Base-by-base conservation (phyloP, 2,888 invertebrate species). In the Deilephila elpenor region DNA sequence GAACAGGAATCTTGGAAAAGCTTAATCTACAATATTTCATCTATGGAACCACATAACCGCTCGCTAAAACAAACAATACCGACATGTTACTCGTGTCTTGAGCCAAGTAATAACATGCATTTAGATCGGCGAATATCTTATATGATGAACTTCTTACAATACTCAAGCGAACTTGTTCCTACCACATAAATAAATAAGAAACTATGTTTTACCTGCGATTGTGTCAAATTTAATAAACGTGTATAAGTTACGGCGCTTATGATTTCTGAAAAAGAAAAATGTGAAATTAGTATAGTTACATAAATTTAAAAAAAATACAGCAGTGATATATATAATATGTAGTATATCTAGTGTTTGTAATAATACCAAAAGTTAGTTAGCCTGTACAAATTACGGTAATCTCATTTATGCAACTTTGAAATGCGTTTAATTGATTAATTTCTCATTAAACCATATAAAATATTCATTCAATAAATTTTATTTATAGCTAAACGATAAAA, bases 1-100 rank as follows among this genome's bases (percentile, higher is more conserved):
- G 90, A 91, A 90, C 91, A 90, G 91, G 93, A 93, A 92, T 93
- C 93, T 91, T 93, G 91, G 89, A 91, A 81, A 91, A 89, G 90
- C 93, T 93, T 93, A 78, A 88, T 83, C 91, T 93, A 92, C 83
- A 89, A 89, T 91, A 92, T 92, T 56, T 93, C 90, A 88, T 88
- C 93, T 93, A 93, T 89, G 89, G 87, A 90, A 89, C 88, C 89
- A 84, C 84, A 86, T 84, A 86, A 86, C 89, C 88, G 88, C 87
- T 86, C 87, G 86, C 93, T 93, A 91, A 78, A 93, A 93, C 88
- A 91, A 88, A 83, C 81, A 83, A 83, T 78, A 80, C 75, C 77
- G 74, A 20, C 51, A 61, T 61, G 34, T 64, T 64, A 34, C 25
- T 67, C 34, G 51, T 60, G 73, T 67, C 56, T 44, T 29, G 34